Evolutionary conservation across 2,113 vertebrate genomes (phyloP).

Genomic region (Galeopterus variegatus): DNA sequence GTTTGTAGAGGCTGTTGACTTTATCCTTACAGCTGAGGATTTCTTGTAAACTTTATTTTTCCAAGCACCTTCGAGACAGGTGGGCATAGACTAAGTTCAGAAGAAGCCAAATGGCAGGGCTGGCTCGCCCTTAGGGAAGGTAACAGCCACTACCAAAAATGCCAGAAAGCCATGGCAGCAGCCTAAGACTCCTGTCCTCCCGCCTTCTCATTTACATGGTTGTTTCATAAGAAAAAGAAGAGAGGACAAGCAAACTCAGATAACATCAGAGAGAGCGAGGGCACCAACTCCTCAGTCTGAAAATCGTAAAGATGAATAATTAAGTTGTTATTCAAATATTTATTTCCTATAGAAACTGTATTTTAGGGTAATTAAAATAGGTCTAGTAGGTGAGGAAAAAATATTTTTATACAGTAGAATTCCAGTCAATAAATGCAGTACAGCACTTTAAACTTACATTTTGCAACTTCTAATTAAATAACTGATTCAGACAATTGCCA

Average conservation of each 20-base stretch:
- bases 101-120: background rate
- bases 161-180: background rate
- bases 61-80: background rate
- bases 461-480: background rate
- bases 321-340: background rate
- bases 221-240: background rate
- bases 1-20: background rate
- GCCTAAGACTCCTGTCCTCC: fast-evolving
- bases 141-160: background rate
- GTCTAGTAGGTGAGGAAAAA: background rate
- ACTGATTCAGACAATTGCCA: background rate
- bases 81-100: background rate
- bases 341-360: background rate
- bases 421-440: slow-evolving; percentile 23
- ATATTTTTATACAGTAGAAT: background rate
- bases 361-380: slow-evolving; percentile 29
- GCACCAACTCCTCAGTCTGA: background rate
- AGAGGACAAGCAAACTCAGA: background rate
- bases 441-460: slow-evolving; percentile 5
- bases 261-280: background rate
- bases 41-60: background rate
- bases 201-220: background rate
- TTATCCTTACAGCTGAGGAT: background rate
- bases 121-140: background rate
- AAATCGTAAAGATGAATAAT: background rate